Evolutionary conservation across 2,113 vertebrate genomes (phyloP).

Genomic region (Myrmecophaga tridactyla): DNA sequence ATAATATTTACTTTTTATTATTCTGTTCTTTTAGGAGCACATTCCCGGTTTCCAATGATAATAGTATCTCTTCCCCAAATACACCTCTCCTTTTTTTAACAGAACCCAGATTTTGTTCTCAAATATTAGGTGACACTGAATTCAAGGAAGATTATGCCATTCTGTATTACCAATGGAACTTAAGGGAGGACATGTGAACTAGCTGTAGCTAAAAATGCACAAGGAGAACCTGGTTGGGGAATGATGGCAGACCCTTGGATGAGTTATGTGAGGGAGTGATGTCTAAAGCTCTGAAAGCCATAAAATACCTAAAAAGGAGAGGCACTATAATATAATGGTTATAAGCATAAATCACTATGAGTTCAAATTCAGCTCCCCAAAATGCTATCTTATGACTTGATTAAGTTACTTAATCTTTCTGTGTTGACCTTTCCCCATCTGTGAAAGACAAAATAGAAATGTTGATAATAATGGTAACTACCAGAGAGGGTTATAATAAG

Average conservation of each 20-base stretch:
- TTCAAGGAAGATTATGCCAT: neutral
- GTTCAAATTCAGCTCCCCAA: neutral
- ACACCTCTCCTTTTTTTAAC: neutral
- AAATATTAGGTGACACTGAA: neutral
- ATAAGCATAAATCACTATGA: neutral
- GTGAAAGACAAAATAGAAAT: neutral
- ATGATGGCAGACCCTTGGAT: neutral
- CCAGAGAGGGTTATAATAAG: neutral
- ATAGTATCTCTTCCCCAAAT: neutral
- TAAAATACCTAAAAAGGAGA: neutral
- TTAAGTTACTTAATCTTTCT: neutral
- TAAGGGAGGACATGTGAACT: neutral
- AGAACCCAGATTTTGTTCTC: neutral
- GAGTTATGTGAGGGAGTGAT: neutral
- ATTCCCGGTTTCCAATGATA: neutral
- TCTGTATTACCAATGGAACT: neutral
- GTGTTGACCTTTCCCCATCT: neutral
- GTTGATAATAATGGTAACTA: neutral
- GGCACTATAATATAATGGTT: neutral
- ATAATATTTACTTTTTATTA: neutral
- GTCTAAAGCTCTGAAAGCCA: neutral
- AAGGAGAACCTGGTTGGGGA: neutral
- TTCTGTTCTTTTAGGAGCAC: neutral
- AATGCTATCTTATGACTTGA: neutral
- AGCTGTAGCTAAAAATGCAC: neutral